Conservation (phyloP, 2,113 vertebrate species). For the Hyperopisus bebe region DNA sequence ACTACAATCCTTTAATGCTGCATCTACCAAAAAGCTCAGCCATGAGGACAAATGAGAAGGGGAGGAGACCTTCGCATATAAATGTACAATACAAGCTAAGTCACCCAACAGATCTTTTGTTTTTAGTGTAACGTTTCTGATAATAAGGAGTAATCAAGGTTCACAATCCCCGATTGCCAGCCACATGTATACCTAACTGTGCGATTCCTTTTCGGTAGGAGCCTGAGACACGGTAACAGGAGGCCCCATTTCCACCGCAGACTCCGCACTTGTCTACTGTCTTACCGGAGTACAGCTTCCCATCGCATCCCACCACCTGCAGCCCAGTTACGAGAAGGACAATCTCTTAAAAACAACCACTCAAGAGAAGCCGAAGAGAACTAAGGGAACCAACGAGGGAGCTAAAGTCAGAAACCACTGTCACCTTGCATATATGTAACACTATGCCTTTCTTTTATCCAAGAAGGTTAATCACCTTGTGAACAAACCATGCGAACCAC, state of each 20-base stretch:
- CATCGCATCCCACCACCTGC: slow-evolving; percentile 79
- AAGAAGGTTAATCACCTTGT: neutral
- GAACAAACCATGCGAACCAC: neutral
- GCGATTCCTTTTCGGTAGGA: slow-evolving; percentile 76
- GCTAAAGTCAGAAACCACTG: neutral
- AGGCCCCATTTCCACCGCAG: slow-evolving; percentile 75
- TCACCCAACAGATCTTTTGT: neutral
- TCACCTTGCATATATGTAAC: neutral
- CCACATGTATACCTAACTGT: slow-evolving; percentile 79
- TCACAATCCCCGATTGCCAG: slow-evolving; percentile 9
- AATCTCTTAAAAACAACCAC: neutral
- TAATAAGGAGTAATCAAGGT: neutral
- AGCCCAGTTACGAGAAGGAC: slow-evolving; percentile 15
- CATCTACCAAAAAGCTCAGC: neutral
- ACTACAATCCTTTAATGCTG: neutral
- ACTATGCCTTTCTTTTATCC: neutral
- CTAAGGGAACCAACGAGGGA: neutral
- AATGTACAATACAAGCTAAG: neutral
- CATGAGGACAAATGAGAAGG: neutral
- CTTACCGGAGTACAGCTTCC: slow-evolving; percentile 71
- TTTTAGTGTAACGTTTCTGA: neutral
- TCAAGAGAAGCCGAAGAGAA: neutral
- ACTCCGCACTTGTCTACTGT: slow-evolving; percentile 75
- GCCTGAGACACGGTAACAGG: slow-evolving; percentile 77
- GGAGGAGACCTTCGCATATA: neutral